These are phyloP conservation scores for Luehdorfia chinensis DNA, from an alignment of 1,140 invertebrate genomes.

Conservation along the genomic window DNA sequence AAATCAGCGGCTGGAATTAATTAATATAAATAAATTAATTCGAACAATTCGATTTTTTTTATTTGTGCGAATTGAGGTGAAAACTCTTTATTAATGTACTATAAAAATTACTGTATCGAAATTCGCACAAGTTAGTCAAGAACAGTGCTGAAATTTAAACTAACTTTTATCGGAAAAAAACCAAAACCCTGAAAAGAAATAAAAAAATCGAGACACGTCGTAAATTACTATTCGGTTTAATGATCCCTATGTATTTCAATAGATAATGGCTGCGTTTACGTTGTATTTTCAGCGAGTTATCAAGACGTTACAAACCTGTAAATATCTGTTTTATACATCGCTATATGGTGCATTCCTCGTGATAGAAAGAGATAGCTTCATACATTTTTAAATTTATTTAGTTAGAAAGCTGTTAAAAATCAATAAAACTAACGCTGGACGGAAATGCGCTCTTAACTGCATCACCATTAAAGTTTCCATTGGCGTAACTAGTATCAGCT, in stretches of 20 bases:
- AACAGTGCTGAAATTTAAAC: neutral
- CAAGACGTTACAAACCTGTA: neutral
- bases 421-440: neutral
- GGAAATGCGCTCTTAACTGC: slow-evolving; percentile 8
- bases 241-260: neutral
- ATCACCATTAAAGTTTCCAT: neutral
- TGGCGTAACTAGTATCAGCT: no score
- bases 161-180: neutral
- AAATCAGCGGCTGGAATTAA: no score
- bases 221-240: neutral
- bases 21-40: no score
- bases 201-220: neutral
- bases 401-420: slow-evolving; percentile 5
- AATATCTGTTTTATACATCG: no score
- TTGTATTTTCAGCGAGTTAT: neutral
- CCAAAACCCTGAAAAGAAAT: neutral
- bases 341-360: neutral
- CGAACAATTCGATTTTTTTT: no score
- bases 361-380: slow-evolving; percentile 6
- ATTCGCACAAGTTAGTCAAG: no score
- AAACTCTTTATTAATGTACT: no score
- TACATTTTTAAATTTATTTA: neutral
- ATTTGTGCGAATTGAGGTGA: no score
- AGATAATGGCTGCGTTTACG: neutral
- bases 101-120: no score